Base-by-base conservation (phyloP, 2,113 vertebrate genomes). In the Heloderma charlesbogerti region DNA sequence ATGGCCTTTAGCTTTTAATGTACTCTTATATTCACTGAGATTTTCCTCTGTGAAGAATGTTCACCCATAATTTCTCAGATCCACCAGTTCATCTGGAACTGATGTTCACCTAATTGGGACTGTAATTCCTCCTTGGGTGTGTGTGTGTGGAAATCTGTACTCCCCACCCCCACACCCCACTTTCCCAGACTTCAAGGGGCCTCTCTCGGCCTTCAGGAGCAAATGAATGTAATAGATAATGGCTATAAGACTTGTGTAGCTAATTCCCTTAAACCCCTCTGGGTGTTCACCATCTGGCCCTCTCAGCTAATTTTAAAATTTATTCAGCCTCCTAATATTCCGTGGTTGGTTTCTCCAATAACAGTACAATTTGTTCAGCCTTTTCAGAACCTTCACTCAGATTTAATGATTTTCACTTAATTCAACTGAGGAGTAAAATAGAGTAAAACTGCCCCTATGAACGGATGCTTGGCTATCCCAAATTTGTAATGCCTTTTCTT, bases 211-310 rank as follows among this genome's bases (percentile, higher is more conserved):
- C 95, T 96, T 91, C 87, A 84, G 94, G 88, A 96, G 87, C 88
- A 86, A 87, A 93, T 91, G 89, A 92, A 92, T 92, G 78, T 96
- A 95, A 96, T 94, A 92, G 95, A 95, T 96, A 96, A 96, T 93
- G 93, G 92, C 91, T 93, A 92, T 93, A 94, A 95, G 95, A 96
- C 95, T 95, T 94, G 95, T 94, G 80, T 89, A 92, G 91, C 95
- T 96, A 96, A 96, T 96, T 96, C 95, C 91, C 95, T 94, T 96
- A 95, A 96, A 95, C 89, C 96, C 88, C 96, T 92, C 0, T 80
- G 95, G 89, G 95, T 96, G 43, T 40, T 88, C 77, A 92, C 95
- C 96, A 96, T 96, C 96, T 96, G 95, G 93, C 86, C 93, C 85
- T 94, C 91, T 94, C 87, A 86, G 92, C 86, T 0, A 2, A 87